Base-by-base conservation (phyloP, 1,140 invertebrate species). In the Papilio aristodemus region DNA sequence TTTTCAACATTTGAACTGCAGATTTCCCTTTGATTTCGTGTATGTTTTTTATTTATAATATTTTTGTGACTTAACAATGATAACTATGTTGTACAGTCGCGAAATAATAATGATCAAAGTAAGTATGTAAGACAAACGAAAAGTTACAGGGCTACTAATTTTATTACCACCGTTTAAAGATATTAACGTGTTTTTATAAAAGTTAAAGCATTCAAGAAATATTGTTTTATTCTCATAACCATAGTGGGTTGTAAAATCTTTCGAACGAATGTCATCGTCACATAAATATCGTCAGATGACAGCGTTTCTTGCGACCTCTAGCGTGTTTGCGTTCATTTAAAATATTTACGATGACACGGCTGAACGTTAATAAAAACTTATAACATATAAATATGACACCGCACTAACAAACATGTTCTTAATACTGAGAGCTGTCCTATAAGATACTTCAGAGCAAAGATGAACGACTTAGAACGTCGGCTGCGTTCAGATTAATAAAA, bases 301-400 rank as follows among this genome's bases (percentile, higher is more conserved):
- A 54, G 8, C 46, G 46, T 10, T 54, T 54, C 46, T 54, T 54
- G 46, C 46, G 11, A 25, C 46, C 46, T 54, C 46, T 54, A 54
- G 46, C 46, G 22, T 54, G 46, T 54, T 54, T 22, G 19, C 46
- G 17, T 54, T 54, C 46, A 54, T 54, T 54, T 54, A 54, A 54
- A 54, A 54, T 54, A 54, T 54, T 54, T 54, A 54, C n/a, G 17
- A 54, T 9, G 46, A 54, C 46, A 54, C 46, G 19, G 19, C 46
- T 54, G 46, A 54, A 22, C 46, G 46, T 54, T 54, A 22, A 25
- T 54, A 54, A 54, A 54, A 54, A 54, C 19, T 25, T 54, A 22
- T 54, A 0, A 9, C 19, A 4, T 54, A 54, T 54, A 54, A 54
- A 54, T 54, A 22, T 54, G 46, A 54, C 46, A 25, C 17, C 22